Conservation (phyloP, 2,113 vertebrate genomes). For the Pungitius pungitius region DNA sequence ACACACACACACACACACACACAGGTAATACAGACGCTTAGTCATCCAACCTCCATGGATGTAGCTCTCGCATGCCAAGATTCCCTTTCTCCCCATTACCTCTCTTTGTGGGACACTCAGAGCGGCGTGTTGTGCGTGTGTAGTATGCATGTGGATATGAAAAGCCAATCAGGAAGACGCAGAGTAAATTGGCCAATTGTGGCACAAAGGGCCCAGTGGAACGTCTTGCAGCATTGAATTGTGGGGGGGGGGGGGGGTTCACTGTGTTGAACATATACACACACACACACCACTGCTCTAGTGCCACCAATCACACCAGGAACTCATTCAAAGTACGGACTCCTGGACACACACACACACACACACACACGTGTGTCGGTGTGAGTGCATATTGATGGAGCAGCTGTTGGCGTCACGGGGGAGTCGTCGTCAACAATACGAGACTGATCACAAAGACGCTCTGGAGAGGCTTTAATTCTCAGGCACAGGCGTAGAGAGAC, state of each 20-base stretch:
- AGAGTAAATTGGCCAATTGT: constrained; percentile 51
- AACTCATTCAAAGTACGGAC: constrained; percentile 9
- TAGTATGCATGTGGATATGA: constrained; percentile 17
- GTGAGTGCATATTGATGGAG: constrained; percentile 53
- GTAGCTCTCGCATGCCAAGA: constrained; percentile 8
- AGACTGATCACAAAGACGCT: constrained; percentile 46
- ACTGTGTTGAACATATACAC: background rate
- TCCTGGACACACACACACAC: constrained; percentile 8
- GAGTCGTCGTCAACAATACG: constrained; percentile 50
- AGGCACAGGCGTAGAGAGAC: background rate
- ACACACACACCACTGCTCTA: background rate
- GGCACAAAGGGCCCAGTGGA: constrained; percentile 14
- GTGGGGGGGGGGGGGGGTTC: constrained; percentile 1
- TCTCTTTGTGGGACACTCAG: constrained; percentile 9
- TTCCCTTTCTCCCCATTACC: constrained; percentile 16
- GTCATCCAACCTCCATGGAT: constrained; percentile 35
- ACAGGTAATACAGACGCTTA: constrained; percentile 44
- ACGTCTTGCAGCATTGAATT: constrained; percentile 22
- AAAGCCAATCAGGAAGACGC: constrained; percentile 28
- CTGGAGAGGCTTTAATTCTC: constrained; percentile 28
- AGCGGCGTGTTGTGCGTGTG: background rate
- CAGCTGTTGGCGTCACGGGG: constrained; percentile 46
- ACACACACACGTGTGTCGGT: constrained; percentile 27
- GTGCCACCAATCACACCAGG: constrained; percentile 14
- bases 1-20: background rate